These are phyloP conservation scores for Nipponia nippon DNA, from an alignment of 2,113 vertebrate genomes.

Conservation along the genomic window DNA sequence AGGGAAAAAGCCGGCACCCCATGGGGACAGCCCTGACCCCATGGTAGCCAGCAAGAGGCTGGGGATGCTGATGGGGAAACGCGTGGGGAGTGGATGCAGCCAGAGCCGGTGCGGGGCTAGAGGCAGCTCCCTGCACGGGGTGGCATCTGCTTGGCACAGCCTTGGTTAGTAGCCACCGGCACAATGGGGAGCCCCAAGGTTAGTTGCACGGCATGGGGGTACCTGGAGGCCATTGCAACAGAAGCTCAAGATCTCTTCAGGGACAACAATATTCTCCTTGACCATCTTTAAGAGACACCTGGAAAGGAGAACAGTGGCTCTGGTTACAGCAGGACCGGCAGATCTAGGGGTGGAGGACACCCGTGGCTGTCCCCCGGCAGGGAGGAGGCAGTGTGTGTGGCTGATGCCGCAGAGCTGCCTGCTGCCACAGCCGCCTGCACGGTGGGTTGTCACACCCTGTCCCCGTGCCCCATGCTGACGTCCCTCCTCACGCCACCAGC, in stretches of 20 bases:
- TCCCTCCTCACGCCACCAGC: not conserved
- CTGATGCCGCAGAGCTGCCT: fast-evolving
- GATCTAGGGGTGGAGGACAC: fast-evolving
- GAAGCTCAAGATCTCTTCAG: slow-evolving; percentile 48
- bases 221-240: slow-evolving; percentile 51
- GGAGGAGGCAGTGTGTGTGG: fast-evolving
- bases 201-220: not conserved
- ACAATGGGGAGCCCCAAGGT: not conserved
- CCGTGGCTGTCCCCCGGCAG: fast-evolving
- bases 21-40: not conserved
- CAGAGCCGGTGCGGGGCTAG: not conserved
- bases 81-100: fast-evolving
- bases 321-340: not conserved
- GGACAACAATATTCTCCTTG: slow-evolving; percentile 14
- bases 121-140: not conserved
- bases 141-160: not conserved
- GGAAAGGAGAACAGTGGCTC: slow-evolving; percentile 20
- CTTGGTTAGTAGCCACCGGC: not conserved
- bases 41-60: not conserved
- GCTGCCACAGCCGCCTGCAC: fast-evolving
- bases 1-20: not conserved
- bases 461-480: fast-evolving
- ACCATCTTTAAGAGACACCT: slow-evolving; percentile 53
- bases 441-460: not conserved
- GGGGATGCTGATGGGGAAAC: not conserved